Evolutionary conservation across 2,113 vertebrate genomes (phyloP).

Genomic region (Megaleporinus macrocephalus): DNA sequence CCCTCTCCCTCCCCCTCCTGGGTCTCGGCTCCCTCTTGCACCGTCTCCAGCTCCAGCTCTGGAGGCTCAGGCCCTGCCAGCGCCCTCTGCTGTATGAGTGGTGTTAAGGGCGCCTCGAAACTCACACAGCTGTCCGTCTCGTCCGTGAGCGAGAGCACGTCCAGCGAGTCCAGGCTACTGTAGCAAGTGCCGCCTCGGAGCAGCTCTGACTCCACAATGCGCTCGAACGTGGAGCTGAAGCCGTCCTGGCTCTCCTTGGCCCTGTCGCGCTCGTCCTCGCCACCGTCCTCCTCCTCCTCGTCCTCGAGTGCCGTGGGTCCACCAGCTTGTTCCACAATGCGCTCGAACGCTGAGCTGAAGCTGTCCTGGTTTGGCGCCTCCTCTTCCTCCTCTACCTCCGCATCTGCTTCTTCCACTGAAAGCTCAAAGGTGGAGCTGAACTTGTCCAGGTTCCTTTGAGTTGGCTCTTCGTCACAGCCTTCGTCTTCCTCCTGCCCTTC

Average conservation of each 20-base stretch:
- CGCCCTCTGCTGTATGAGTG: slow-evolving; percentile 93
- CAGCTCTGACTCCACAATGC: slow-evolving; percentile 94
- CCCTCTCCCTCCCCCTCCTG: slow-evolving; percentile 75
- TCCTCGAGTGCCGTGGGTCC: slow-evolving; percentile 75
- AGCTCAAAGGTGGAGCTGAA: slow-evolving; percentile 81
- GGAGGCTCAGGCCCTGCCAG: slow-evolving; percentile 86
- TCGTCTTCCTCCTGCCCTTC: slow-evolving; percentile 51
- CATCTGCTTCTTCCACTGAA: slow-evolving; percentile 66
- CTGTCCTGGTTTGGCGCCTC: slow-evolving; percentile 82
- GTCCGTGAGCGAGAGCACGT: slow-evolving; percentile 92
- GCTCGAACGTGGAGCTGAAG: slow-evolving; percentile 95
- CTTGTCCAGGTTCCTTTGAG: slow-evolving; percentile 68
- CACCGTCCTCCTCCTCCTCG: slow-evolving; percentile 75
- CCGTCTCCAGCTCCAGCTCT: slow-evolving; percentile 82
- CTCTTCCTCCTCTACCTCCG: slow-evolving; percentile 65
- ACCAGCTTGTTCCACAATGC: slow-evolving; percentile 90
- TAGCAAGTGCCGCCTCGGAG: slow-evolving; percentile 91
- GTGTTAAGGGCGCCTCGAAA: slow-evolving; percentile 93
- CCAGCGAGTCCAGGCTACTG: slow-evolving; percentile 95
- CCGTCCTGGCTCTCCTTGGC: slow-evolving; percentile 89
- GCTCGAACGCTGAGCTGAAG: slow-evolving; percentile 94
- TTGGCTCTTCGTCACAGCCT: slow-evolving; percentile 48
- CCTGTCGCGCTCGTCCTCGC: slow-evolving; percentile 75
- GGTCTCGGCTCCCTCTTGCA: slow-evolving; percentile 78
- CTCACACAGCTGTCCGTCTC: slow-evolving; percentile 98